Evolutionary conservation across 1,140 invertebrate species (phyloP).

Genomic region (Acromyrmex heyeri): DNA sequence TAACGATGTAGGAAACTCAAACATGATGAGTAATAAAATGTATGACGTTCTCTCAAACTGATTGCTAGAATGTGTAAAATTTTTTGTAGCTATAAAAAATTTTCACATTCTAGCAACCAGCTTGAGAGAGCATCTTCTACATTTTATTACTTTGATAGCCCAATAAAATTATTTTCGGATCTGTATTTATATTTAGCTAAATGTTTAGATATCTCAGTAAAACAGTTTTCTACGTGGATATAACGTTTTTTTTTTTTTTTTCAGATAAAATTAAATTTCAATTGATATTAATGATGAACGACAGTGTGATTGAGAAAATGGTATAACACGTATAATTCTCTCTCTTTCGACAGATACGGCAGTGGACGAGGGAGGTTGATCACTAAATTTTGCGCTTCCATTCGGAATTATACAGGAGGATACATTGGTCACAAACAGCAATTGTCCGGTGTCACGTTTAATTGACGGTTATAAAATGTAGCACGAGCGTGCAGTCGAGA

Average conservation of each 20-base stretch:
- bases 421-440: constrained; percentile 52
- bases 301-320: background rate
- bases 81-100: too few relatives aligned
- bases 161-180: too few relatives aligned
- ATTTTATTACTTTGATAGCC: too few relatives aligned
- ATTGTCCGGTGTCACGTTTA: constrained; percentile 74
- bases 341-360: background rate
- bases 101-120: too few relatives aligned
- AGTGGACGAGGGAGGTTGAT: background rate
- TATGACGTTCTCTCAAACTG: too few relatives aligned
- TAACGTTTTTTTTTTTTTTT: background rate
- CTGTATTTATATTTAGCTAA: too few relatives aligned
- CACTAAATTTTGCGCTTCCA: constrained; percentile 36
- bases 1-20: too few relatives aligned
- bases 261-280: background rate
- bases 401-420: constrained; percentile 37
- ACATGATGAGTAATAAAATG: too few relatives aligned
- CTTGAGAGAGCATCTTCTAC: too few relatives aligned
- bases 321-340: background rate
- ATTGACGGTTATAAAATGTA: constrained; percentile 79
- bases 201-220: too few relatives aligned
- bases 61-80: too few relatives aligned
- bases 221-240: too few relatives aligned
- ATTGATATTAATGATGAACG: background rate
- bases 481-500: constrained; percentile 74